Evolutionary conservation across 2,888 invertebrate genomes (phyloP).

Genomic region (Apodemia duryi): DNA sequence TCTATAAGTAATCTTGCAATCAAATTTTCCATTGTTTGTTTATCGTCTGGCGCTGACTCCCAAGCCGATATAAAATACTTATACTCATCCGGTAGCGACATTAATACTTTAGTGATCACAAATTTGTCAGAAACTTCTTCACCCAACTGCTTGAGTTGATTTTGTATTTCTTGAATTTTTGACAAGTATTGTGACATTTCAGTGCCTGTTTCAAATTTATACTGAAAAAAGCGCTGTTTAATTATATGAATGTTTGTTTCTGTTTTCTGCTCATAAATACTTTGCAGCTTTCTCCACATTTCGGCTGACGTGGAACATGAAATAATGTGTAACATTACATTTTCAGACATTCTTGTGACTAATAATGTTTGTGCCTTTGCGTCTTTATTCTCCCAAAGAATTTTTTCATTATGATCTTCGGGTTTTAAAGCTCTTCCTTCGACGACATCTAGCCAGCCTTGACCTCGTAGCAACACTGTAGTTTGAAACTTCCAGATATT

Average conservation of each 20-base stretch:
- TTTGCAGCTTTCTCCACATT: slow-evolving; percentile 38
- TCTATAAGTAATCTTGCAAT: slow-evolving; percentile 31
- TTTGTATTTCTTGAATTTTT: slow-evolving; percentile 33
- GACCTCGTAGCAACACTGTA: slow-evolving; percentile 29
- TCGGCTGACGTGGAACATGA: slow-evolving; percentile 33
- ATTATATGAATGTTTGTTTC: slow-evolving; percentile 40
- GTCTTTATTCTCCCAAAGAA: slow-evolving; percentile 28
- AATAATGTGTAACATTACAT: slow-evolving; percentile 35
- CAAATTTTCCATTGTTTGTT: slow-evolving; percentile 30
- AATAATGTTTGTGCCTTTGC: slow-evolving; percentile 21
- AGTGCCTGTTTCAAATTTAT: slow-evolving; percentile 29
- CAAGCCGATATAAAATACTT: slow-evolving; percentile 43
- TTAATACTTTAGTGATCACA: slow-evolving; percentile 38
- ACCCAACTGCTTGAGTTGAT: slow-evolving; percentile 33
- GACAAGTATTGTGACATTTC: slow-evolving; percentile 35
- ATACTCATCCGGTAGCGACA: slow-evolving; percentile 37
- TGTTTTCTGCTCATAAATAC: slow-evolving; percentile 30
- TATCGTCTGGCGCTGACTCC: slow-evolving; percentile 33
- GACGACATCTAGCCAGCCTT: slow-evolving; percentile 29
- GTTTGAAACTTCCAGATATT: slow-evolving; percentile 38
- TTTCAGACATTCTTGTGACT: slow-evolving; percentile 26
- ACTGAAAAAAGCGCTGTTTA: slow-evolving; percentile 40
- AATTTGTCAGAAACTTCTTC: slow-evolving; percentile 35
- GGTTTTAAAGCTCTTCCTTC: slow-evolving; percentile 30
- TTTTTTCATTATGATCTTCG: slow-evolving; percentile 17